Conservation (phyloP, 2,113 vertebrate species). For the Sula dactylatra region DNA sequence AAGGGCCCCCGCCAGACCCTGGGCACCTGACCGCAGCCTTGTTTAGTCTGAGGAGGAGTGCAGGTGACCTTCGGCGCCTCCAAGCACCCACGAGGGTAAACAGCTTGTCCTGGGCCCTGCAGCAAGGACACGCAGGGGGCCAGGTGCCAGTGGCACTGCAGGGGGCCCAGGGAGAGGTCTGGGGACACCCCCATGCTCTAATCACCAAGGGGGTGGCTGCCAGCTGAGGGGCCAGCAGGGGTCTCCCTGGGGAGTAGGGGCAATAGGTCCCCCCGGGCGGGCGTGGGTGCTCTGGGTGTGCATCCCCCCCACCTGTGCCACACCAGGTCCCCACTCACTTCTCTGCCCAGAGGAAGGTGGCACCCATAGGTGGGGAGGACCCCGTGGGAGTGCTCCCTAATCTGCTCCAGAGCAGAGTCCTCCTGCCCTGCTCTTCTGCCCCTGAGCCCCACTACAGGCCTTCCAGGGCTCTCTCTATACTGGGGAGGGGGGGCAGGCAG, state of each 20-base stretch:
- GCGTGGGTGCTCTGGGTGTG: background rate
- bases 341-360: background rate
- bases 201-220: background rate
- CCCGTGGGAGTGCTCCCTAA: no score
- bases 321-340: background rate
- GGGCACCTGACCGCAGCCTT: accelerated
- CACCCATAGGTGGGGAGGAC: background rate
- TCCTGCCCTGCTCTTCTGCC: background rate
- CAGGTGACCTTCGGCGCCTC: background rate
- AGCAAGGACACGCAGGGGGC: background rate
- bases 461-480: no score
- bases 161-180: accelerated
- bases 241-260: background rate
- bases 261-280: background rate
- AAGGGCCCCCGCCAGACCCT: accelerated
- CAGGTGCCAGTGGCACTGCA: accelerated
- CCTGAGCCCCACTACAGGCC: background rate
- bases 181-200: accelerated
- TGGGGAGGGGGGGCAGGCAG: background rate
- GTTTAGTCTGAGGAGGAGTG: background rate
- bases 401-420: background rate
- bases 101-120: background rate
- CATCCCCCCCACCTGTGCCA: no score
- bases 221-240: background rate
- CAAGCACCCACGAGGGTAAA: background rate